These are phyloP conservation scores for Darevskia mixta DNA, from an alignment of 2,797 vertebrate species.

Conservation along the genomic window DNA sequence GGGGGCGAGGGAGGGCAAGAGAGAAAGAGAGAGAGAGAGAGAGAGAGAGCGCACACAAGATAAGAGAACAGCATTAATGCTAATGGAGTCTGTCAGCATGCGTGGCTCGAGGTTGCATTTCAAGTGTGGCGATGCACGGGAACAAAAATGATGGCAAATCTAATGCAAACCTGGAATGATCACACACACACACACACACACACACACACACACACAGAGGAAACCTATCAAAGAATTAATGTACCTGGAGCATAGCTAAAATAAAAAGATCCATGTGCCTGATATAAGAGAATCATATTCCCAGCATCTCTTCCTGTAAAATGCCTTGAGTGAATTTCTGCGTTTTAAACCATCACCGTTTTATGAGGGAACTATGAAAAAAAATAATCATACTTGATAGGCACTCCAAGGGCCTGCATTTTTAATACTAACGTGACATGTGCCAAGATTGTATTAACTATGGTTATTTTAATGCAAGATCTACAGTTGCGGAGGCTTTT, in stretches of 20 bases:
- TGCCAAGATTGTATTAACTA: conserved; percentile 48
- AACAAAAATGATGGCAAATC: conserved; percentile 57
- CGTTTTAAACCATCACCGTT: neutral
- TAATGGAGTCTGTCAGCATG: conserved; percentile 76
- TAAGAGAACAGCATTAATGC: conserved; percentile 72
- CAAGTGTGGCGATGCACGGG: conserved; percentile 40
- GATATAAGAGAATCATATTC: conserved; percentile 10
- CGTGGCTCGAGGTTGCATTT: conserved; percentile 51
- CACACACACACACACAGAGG: conserved; percentile 35
- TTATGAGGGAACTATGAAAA: neutral
- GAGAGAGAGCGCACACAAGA: conserved; percentile 50
- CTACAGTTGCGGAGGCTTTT: conserved; percentile 22
- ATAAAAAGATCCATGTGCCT: conserved; percentile 19
- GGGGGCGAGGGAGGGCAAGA: conserved; percentile 24
- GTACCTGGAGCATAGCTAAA: conserved; percentile 22
- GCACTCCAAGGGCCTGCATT: conserved; percentile 37
- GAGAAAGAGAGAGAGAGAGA: neutral
- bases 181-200: neutral
- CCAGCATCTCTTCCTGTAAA: neutral
- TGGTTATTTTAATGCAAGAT: conserved; percentile 30
- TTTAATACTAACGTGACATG: conserved; percentile 38
- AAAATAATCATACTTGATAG: conserved; percentile 25
- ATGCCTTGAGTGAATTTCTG: neutral
- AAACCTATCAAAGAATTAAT: conserved; percentile 40
- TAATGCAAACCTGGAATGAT: conserved; percentile 39